Base-by-base conservation (phyloP, 1,140 invertebrate genomes). In the Drosophila sechellia region DNA sequence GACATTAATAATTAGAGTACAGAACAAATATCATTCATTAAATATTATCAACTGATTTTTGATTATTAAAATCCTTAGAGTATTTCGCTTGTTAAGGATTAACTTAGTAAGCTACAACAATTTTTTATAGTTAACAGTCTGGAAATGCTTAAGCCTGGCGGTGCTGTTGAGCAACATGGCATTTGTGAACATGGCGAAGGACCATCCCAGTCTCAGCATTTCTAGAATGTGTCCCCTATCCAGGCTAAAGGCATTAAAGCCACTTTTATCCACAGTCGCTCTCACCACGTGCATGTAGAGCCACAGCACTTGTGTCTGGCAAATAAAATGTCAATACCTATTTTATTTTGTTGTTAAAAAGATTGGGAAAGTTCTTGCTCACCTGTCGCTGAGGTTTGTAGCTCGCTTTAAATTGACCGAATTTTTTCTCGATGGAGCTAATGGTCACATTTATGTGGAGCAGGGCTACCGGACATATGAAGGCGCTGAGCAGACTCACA, bases 111-210 rank as follows among this genome's bases (percentile, higher is more conserved):
- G 5, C 15, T 55, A 65, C 20, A 46, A 37, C 12, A 46, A 6
- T 15, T 60, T 60, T 8, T 64, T 65, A 22, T 35, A 5, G 8
- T 58, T 35, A 11, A 37, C 40, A 46, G 31, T 39, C 25, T 17
- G 5, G 13, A 20, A 43, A 13, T 81, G 78, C 4, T 59, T 12
- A 0, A 17, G 0, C 31, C 73, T 13, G 1, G 50, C 52, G 0
- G 46, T 43, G 6, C 35, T 61, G 34, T 71, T 72, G 1, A 83
- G 49, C 34, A 83, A 15, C 13, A 83, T n/a, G 20, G 75, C 59
- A n/a, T 83, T 83, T 0, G 60, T 45, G 37, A 83, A 83, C 79
- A 83, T 83, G 22, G 56, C 27, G 3, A 46, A 63, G 2, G 71
- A 3, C 80, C 80, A 83, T 11, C 45, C 53, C 15, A 50, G 27